Conservation (phyloP, 2,113 vertebrate species). For the Pionites leucogaster region DNA sequence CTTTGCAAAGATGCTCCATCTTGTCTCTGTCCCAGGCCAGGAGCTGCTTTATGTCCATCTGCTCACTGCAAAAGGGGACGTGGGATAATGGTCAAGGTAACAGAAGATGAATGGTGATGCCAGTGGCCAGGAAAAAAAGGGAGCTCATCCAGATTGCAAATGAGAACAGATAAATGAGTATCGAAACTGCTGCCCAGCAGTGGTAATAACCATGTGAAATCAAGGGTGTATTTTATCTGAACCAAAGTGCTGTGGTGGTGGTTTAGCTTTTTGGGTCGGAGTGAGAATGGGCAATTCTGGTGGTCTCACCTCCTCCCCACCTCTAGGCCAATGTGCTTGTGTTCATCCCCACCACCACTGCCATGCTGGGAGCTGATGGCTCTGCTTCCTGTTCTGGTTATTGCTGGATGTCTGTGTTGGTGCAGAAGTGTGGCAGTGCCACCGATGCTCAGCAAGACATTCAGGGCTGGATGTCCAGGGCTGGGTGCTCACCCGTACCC, state of each 20-base stretch:
- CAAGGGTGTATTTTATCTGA: background rate
- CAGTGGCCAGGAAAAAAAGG: background rate
- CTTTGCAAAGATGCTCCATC: background rate
- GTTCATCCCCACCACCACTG: background rate
- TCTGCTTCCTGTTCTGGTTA: background rate
- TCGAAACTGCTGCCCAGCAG: background rate
- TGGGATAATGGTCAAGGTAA: background rate
- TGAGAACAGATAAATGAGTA: background rate
- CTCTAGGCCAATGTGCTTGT: background rate
- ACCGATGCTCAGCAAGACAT: background rate
- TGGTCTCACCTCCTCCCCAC: background rate
- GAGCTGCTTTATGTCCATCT: background rate
- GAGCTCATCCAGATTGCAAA: background rate
- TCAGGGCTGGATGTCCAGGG: background rate
- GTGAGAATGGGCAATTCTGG: background rate
- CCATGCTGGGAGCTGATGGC: background rate
- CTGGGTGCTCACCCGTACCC: background rate
- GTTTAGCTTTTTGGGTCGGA: background rate
- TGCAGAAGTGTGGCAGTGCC: background rate
- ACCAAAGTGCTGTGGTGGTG: background rate
- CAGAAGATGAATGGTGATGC: background rate
- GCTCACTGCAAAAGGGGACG: background rate
- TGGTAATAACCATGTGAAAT: background rate
- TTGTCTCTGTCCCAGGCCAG: background rate
- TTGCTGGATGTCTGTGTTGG: background rate